Conservation (phyloP, 2,888 invertebrate genomes). For the Caenorhabditis sulstoni region DNA sequence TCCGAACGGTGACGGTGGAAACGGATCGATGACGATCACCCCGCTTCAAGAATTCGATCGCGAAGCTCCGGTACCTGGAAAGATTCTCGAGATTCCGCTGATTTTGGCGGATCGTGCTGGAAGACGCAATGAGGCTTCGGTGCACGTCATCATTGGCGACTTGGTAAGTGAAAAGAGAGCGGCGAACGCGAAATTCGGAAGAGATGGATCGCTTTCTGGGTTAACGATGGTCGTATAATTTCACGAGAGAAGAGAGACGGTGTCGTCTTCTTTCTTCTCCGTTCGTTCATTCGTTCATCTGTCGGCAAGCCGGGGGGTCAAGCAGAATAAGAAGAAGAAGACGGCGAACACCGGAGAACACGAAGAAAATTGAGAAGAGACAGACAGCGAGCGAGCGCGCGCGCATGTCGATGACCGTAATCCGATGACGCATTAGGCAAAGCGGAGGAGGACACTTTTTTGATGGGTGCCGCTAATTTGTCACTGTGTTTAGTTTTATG, state of each 20-base stretch:
- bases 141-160: slow-evolving; percentile 93
- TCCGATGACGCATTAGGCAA: slow-evolving; percentile 40
- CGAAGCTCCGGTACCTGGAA: slow-evolving; percentile 75
- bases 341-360: too few relatives aligned
- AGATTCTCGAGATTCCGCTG: slow-evolving; percentile 93
- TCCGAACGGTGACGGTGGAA: slow-evolving; percentile 96
- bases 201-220: slow-evolving; percentile 28
- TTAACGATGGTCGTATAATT: slow-evolving; percentile 54
- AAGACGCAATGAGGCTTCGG: slow-evolving; percentile 77
- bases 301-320: slow-evolving; percentile 26
- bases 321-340: slow-evolving; percentile 3
- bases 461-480: slow-evolving; percentile 58
- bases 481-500: slow-evolving; percentile 10
- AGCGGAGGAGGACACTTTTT: slow-evolving; percentile 12
- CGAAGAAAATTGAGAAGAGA: too few relatives aligned
- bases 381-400: slow-evolving; percentile 3
- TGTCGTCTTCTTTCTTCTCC: slow-evolving; percentile 3
- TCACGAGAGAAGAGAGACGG: slow-evolving; percentile 11
- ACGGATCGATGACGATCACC: slow-evolving; percentile 97
- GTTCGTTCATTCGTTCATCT: background rate
- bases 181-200: background rate
- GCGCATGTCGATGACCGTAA: slow-evolving; percentile 31
- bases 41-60: slow-evolving; percentile 84
- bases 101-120: slow-evolving; percentile 97
- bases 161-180: slow-evolving; percentile 82